Base-by-base conservation (phyloP, 2,113 vertebrate genomes). In the Equus quagga region DNA sequence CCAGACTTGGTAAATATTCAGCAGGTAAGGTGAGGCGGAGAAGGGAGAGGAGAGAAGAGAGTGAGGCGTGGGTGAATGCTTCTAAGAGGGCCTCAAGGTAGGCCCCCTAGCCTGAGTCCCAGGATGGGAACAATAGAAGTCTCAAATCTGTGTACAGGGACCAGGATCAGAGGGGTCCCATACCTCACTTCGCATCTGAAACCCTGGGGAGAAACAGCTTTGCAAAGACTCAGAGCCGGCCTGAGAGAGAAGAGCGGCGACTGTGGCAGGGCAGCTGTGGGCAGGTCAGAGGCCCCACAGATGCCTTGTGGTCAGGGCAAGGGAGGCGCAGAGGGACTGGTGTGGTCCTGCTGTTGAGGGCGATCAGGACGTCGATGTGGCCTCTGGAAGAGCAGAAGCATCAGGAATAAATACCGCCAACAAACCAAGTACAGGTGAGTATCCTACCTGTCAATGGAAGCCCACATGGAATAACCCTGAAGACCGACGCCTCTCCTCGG, bases 401-500 rank as follows among this genome's bases (percentile, higher is more conserved):
- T 79, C 44, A n/a, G 9, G 65, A 56, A 87, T 28, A 11, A 54
- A n/a, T 15, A 64, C 80, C 65, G 26, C 3, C 28, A 56, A 44
- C 26, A 51, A 28, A 41, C 44, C 54, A 8, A n/a, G 26, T 33
- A 7, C 1, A 26, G 8, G 15, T 6, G 64, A 73, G 46, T 5
- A 10, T 6, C 9, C 8, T 54, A 1, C 10, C 4, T 8, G n/a
- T 31, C 4, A 41, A 31, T 6, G 64, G 44, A 80, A 44, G 33
- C 26, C 31, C 23, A 41, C 15, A 0, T 2, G 23, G 21, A n/a
- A 8, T n/a, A 6, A 13, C 1, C 14, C 33, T 46, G 58, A 36
- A 82, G 1, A 67, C 0, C 0, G 8, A 0, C 6, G n/a, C 21
- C 10, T 82, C 18, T 64, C 46, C 49, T 28, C 4, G 0, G 64